Percentiles rank a stretch among this genome's conserved stretches.
These are phyloP conservation scores for Pogonomyrmex californicus DNA, from an alignment of 1,140 invertebrate species.

Conservation along the genomic window DNA sequence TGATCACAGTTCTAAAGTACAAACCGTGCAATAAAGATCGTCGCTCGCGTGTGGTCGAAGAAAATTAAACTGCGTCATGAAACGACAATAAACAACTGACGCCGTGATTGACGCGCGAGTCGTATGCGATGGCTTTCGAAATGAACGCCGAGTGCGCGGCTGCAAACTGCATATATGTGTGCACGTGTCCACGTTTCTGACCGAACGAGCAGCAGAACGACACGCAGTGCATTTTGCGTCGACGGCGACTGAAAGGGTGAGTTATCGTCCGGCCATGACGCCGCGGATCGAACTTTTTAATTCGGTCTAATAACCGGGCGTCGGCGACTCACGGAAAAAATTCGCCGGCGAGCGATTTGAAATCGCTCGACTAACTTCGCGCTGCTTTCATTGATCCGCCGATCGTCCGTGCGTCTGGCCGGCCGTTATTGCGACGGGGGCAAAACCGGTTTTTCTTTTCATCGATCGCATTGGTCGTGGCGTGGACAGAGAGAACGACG, in stretches of 20 bases:
- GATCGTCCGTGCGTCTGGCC: not conserved
- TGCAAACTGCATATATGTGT: slow-evolving; percentile 41
- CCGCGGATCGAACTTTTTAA: slow-evolving; percentile 58
- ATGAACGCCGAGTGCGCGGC: slow-evolving; percentile 48
- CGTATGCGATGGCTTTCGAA: slow-evolving; percentile 55
- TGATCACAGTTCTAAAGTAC: slow-evolving; percentile 9
- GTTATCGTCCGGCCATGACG: slow-evolving; percentile 58
- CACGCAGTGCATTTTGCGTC: slow-evolving; percentile 34
- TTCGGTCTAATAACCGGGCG: slow-evolving; percentile 48
- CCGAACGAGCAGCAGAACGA: slow-evolving; percentile 38
- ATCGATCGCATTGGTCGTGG: not conserved
- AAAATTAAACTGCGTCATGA: slow-evolving; percentile 47
- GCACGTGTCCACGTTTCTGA: slow-evolving; percentile 15
- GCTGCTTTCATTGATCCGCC: slow-evolving; percentile 34
- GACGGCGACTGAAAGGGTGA: slow-evolving; percentile 58
- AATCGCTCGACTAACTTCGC: not conserved
- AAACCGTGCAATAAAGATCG: slow-evolving; percentile 43
- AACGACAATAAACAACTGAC: slow-evolving; percentile 56
- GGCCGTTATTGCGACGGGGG: not conserved
- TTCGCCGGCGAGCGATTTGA: slow-evolving; percentile 17
- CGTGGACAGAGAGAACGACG: not conserved
- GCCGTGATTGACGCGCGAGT: slow-evolving; percentile 51
- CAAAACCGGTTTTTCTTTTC: slow-evolving; percentile 10
- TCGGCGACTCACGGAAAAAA: not conserved
- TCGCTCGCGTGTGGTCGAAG: slow-evolving; percentile 23